Conservation (phyloP, 2,797 vertebrate species). For the Mergus octosetaceus region DNA sequence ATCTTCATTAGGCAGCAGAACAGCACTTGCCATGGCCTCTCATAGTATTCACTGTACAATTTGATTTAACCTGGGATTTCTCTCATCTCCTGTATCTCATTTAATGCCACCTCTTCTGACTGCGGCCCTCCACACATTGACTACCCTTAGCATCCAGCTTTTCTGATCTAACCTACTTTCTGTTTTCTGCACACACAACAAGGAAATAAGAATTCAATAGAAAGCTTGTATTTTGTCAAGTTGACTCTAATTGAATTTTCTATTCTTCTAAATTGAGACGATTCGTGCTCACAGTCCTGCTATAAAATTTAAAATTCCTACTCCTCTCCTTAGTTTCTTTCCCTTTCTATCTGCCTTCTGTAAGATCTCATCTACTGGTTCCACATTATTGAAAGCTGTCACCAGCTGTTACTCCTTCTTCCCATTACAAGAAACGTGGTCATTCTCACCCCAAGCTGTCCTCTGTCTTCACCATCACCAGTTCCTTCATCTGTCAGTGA, state of each 20-base stretch:
- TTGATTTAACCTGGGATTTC: neutral
- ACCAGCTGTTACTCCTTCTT: neutral
- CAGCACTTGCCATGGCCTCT: neutral
- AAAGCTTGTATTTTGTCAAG: neutral
- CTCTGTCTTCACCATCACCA: neutral
- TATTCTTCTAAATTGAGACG: neutral
- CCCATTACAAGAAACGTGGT: rapidly evolving
- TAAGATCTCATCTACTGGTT: neutral
- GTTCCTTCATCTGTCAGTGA: neutral
- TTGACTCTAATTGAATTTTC: neutral
- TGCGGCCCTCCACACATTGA: neutral
- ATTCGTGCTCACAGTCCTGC: neutral
- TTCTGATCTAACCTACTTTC: neutral
- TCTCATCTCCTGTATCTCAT: neutral
- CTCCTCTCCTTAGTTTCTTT: neutral
- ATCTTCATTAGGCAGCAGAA: neutral
- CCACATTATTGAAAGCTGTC: neutral
- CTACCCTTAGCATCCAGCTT: neutral
- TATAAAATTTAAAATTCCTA: neutral
- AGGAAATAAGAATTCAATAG: neutral
- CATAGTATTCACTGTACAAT: neutral
- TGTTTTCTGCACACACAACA: neutral
- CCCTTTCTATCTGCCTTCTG: neutral
- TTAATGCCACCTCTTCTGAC: neutral
- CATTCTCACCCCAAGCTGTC: neutral